Percentiles rank a stretch among this genome's conserved stretches.
Evolutionary conservation across 2,797 vertebrate species (phyloP).

Genomic region (Dromococcyx pavoninus): DNA sequence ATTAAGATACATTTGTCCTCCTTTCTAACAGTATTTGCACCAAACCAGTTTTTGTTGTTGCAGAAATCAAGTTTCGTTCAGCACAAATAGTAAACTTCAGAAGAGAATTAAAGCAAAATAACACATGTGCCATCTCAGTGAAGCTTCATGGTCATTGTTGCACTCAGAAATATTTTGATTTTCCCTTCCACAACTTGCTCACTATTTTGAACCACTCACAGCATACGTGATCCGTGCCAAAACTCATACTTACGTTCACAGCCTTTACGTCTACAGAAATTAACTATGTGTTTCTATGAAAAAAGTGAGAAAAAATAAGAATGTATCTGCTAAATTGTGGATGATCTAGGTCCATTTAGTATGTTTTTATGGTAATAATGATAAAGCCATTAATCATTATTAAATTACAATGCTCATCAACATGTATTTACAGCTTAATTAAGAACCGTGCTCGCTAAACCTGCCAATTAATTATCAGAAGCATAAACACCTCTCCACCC

Average conservation of each 20-base stretch:
- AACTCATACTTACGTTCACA: background rate
- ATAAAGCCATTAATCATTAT: slow-evolving; percentile 43
- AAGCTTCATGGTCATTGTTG: background rate
- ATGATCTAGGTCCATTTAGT: background rate
- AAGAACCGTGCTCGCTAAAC: slow-evolving; percentile 64
- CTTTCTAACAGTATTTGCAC: background rate
- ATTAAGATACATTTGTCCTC: background rate
- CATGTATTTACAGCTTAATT: slow-evolving; percentile 66
- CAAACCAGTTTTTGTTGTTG: background rate
- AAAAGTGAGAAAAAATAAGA: background rate
- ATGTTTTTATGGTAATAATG: background rate
- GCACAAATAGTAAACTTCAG: background rate
- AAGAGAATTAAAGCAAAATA: background rate
- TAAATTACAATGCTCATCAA: slow-evolving; percentile 40
- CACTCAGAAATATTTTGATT: background rate
- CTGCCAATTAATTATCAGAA: slow-evolving; percentile 73
- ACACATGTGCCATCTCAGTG: fast-evolving
- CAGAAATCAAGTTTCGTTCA: background rate
- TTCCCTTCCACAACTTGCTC: background rate
- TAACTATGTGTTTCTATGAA: background rate
- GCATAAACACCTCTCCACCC: slow-evolving; percentile 59
- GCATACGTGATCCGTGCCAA: background rate
- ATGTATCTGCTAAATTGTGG: background rate
- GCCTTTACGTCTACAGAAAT: background rate
- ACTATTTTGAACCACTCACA: background rate